Conservation (phyloP, 2,888 invertebrate species). For the Diarsia brunnea region DNA sequence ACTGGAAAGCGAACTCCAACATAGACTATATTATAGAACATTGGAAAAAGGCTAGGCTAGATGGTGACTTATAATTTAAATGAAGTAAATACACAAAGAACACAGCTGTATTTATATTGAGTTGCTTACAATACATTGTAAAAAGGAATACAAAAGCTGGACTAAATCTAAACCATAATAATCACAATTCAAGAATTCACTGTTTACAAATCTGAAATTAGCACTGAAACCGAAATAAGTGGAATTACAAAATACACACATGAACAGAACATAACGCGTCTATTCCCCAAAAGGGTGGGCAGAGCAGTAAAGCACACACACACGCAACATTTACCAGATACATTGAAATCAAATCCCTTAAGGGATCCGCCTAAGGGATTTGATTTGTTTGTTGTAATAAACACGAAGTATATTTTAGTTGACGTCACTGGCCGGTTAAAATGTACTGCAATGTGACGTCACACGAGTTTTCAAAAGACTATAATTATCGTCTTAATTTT, state of each 20-base stretch:
- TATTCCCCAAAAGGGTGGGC: not conserved
- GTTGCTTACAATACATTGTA: slow-evolving; percentile 16
- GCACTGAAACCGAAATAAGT: slow-evolving; percentile 31
- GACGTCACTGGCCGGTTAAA: too few relatives aligned
- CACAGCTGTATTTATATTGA: not conserved
- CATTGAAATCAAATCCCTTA: too few relatives aligned
- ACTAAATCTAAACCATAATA: slow-evolving; percentile 26
- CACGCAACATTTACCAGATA: not conserved
- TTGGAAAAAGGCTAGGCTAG: too few relatives aligned
- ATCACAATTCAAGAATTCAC: slow-evolving; percentile 30
- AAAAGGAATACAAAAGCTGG: slow-evolving; percentile 7
- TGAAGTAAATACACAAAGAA: not conserved
- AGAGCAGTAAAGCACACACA: not conserved
- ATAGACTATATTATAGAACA: too few relatives aligned
- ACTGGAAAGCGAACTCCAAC: too few relatives aligned
- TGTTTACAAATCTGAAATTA: slow-evolving; percentile 43
- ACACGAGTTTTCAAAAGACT: too few relatives aligned
- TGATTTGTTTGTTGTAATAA: too few relatives aligned
- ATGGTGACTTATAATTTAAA: not conserved
- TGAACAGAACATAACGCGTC: not conserved
- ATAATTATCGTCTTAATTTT: too few relatives aligned
- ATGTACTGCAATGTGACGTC: too few relatives aligned
- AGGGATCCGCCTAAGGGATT: too few relatives aligned
- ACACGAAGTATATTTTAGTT: too few relatives aligned
- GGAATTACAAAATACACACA: not conserved